A percentile compares a stretch with the other conserved stretches of the same genome.
Conservation (phyloP, 2,113 vertebrate species). For the Seriola dumerili region DNA sequence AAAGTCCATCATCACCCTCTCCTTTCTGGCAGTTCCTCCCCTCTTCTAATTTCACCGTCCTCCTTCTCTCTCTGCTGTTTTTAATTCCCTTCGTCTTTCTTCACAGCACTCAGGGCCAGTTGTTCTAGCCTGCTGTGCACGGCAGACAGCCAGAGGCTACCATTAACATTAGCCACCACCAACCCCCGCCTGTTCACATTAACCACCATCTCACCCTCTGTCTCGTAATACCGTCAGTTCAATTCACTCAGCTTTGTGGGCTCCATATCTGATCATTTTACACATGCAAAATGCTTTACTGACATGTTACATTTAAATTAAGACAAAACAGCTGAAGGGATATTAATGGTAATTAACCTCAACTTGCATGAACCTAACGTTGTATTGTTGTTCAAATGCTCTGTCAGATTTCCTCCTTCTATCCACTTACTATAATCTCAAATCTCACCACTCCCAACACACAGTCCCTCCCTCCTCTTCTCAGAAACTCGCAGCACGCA, state of each 20-base stretch:
- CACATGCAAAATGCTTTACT: background rate
- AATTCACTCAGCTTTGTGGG: background rate
- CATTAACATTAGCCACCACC: slow-evolving; percentile 49
- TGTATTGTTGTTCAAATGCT: background rate
- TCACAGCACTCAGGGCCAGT: slow-evolving; percentile 18
- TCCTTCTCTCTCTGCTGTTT: background rate
- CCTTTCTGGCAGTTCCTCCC: background rate
- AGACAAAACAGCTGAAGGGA: slow-evolving; percentile 1
- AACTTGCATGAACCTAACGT: background rate
- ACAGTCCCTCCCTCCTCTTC: background rate
- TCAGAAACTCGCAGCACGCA: background rate
- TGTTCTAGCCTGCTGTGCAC: slow-evolving; percentile 24
- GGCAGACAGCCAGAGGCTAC: slow-evolving; percentile 41
- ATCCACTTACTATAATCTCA: background rate
- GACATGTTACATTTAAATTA: background rate
- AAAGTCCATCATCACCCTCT: background rate
- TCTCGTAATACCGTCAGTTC: background rate
- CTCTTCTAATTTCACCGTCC: background rate
- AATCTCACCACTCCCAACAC: background rate
- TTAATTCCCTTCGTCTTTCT: background rate
- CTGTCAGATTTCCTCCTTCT: background rate
- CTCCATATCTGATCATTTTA: background rate
- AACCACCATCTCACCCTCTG: background rate
- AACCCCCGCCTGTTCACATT: slow-evolving; percentile 7
- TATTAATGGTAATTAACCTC: background rate